phyloP scores from a whole-genome alignment of 1,140 invertebrate genomes.

The Zaprionus ghesquierei region DNA sequence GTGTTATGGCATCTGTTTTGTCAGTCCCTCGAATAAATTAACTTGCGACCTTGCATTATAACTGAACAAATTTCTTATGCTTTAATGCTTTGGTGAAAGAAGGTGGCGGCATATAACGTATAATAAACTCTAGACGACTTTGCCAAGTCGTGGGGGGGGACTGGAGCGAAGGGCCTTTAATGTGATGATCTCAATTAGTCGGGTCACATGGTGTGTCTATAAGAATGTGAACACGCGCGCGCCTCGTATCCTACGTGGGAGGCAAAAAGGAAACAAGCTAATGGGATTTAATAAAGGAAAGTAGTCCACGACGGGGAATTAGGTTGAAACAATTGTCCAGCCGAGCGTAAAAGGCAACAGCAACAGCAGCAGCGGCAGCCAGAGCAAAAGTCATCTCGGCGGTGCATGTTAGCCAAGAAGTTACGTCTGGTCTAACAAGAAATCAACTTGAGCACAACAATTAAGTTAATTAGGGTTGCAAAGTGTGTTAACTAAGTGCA shows the following conservation, averaged over 20 bases:
- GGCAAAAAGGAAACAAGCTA: slow-evolving; percentile 31
- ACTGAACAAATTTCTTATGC: slow-evolving; percentile 62
- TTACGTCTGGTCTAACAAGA: neutral
- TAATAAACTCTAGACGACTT: slow-evolving; percentile 35
- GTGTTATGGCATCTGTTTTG: slow-evolving; percentile 34
- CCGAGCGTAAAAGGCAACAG: slow-evolving; percentile 20
- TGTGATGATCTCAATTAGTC: slow-evolving; percentile 36
- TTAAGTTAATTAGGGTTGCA: slow-evolving; percentile 7
- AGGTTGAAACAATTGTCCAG: slow-evolving; percentile 35
- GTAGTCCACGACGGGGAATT: slow-evolving; percentile 14
- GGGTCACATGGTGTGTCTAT: slow-evolving; percentile 25
- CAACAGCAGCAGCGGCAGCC: neutral
- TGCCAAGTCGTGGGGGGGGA: neutral
- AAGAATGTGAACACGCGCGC: neutral
- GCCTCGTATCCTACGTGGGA: neutral
- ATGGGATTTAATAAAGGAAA: slow-evolving; percentile 37
- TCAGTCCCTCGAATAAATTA: slow-evolving; percentile 64
- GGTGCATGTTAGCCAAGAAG: neutral
- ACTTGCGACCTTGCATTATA: slow-evolving; percentile 63
- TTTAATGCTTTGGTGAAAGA: slow-evolving; percentile 52
- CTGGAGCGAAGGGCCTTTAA: slow-evolving; percentile 24
- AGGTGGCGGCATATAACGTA: too few relatives aligned
- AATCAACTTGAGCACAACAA: neutral
- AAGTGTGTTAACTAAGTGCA: neutral
- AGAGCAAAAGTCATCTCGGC: slow-evolving; percentile 2